Evolutionary conservation across 2,113 vertebrate genomes (phyloP), one percentile per base, ranked within the genome.

Genomic region (Pogona vitticeps): DNA sequence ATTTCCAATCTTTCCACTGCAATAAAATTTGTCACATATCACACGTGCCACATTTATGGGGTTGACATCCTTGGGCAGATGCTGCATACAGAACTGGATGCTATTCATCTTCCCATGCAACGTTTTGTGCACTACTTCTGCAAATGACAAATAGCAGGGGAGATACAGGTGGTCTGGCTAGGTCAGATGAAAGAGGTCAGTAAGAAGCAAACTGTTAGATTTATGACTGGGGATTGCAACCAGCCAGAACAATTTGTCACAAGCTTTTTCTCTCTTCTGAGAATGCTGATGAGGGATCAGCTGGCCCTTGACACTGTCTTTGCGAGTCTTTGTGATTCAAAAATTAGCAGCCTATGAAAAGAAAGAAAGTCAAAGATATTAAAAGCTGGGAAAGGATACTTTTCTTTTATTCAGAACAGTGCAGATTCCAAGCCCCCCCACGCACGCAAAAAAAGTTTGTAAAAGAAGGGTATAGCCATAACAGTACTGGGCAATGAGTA

Each of bases 261-360:
- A 31, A 31, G 23, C 38, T 42, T 14, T 31, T 3, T 65, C 26
- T 67, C 15, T 67, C 38, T 23, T 82, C 40, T 70, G 52, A 65
- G 0, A 52, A 83, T 31, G 68, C 89, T 68, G 18, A 33, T 65
- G 75, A 90, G 23, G 33, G 80, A 67, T 75, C 91, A 86, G 21
- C 86, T 88, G 86, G n/a, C 56, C 70, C 33, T 86, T 84, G 56
- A 42, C 85, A 81, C 83, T 86, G 84, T 65, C 80, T 71, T 31
- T 88, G 18, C 9, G 58, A 33, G 0, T 76, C 33, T 14, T 88
- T 87, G 42, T 76, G 63, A 42, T 81, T 31, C 61, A 76, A 87
- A 78, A 92, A 72, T 38, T 46, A 83, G 46, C 33, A 83, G 59
- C 46, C 21, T 72, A 42, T 33, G 14, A 78, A 65, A n/a, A n/a